A percentile compares a stretch with the other conserved stretches of the same genome.
Conservation (phyloP, 2,888 invertebrate species). For the Drosophila paramelanica region DNA sequence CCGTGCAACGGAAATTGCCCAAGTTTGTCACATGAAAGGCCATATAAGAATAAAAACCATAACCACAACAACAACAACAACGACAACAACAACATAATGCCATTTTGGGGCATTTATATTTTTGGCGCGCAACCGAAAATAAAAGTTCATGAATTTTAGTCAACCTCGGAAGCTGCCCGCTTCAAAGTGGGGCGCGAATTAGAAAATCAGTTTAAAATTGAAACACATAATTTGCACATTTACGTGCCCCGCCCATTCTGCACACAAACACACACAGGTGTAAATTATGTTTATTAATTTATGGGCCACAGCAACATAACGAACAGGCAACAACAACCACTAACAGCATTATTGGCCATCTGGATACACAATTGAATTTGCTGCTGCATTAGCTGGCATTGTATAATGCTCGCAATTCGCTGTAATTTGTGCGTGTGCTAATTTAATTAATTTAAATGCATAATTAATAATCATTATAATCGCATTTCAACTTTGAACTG, state of each 20-base stretch:
- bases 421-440: slow-evolving; percentile 42
- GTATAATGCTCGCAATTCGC: slow-evolving; percentile 39
- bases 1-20: slow-evolving; percentile 75
- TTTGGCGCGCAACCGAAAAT: slow-evolving; percentile 17
- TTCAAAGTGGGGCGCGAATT: slow-evolving; percentile 16
- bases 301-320: slow-evolving; percentile 38
- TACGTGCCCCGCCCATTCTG: slow-evolving; percentile 2
- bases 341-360: slow-evolving; percentile 43
- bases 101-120: slow-evolving; percentile 36
- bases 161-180: background rate
- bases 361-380: slow-evolving; percentile 58
- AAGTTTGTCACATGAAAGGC: slow-evolving; percentile 66
- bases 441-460: slow-evolving; percentile 72
- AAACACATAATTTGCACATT: slow-evolving; percentile 55
- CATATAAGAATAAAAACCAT: slow-evolving; percentile 46
- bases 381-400: slow-evolving; percentile 60
- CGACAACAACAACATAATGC: slow-evolving; percentile 19
- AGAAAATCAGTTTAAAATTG: slow-evolving; percentile 56
- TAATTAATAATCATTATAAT: slow-evolving; percentile 64
- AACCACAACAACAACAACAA: slow-evolving; percentile 17
- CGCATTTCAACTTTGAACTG: slow-evolving; percentile 22
- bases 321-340: slow-evolving; percentile 2
- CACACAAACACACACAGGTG: slow-evolving; percentile 55
- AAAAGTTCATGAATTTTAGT: slow-evolving; percentile 8
- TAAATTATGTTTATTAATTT: slow-evolving; percentile 71